Conservation (phyloP, 1,140 invertebrate species). For the Rhyacophila brunnea region DNA sequence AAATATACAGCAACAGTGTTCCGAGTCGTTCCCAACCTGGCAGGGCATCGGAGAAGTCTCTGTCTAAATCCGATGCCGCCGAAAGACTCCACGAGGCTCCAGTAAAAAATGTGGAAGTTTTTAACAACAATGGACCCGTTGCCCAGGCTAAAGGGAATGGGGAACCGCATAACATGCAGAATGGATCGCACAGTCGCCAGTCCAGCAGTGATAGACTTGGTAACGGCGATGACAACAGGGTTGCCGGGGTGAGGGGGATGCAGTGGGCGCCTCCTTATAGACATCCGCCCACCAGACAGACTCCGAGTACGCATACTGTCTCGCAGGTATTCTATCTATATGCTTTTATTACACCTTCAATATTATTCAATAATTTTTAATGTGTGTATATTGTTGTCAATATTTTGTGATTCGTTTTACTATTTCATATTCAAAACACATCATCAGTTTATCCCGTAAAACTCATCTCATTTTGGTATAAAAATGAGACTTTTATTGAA, state of each 20-base stretch:
- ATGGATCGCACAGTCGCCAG: constrained; percentile 41
- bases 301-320: constrained; percentile 26
- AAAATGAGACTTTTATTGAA: too few species aligned
- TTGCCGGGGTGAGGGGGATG: constrained; percentile 37
- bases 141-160: constrained; percentile 19
- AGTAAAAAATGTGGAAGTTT: constrained; percentile 22
- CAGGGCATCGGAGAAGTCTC: constrained; percentile 48
- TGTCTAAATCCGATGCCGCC: constrained; percentile 41
- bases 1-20: constrained; percentile 44
- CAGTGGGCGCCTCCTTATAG: constrained; percentile 33
- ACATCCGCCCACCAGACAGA: constrained; percentile 31
- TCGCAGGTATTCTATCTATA: constrained; percentile 25
- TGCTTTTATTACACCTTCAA: too few species aligned
- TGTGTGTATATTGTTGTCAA: too few species aligned
- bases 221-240: constrained; percentile 14
- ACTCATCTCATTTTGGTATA: too few species aligned
- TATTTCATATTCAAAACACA: not conserved
- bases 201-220: constrained; percentile 40
- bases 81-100: constrained; percentile 39
- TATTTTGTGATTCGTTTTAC: not conserved
- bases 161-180: constrained; percentile 43
- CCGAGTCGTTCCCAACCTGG: constrained; percentile 51
- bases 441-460: too few species aligned
- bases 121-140: constrained; percentile 39
- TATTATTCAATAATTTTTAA: too few species aligned